Conservation (phyloP, 1,140 invertebrate genomes). For the Ylistrum balloti region DNA sequence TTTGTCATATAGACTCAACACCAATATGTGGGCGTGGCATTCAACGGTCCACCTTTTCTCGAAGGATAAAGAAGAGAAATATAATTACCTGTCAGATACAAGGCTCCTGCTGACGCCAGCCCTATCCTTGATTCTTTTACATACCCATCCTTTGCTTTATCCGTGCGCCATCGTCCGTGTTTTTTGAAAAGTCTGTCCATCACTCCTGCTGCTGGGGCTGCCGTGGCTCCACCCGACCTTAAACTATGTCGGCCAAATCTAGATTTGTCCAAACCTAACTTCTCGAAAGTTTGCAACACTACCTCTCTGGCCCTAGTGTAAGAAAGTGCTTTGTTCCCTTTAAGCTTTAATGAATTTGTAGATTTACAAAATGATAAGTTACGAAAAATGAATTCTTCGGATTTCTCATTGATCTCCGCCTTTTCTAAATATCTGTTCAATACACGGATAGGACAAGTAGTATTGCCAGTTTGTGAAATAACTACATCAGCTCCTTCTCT, state of each 20-base stretch:
- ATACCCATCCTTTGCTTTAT: slow-evolving; percentile 42
- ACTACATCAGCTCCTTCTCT: slow-evolving; percentile 50
- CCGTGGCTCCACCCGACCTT: slow-evolving; percentile 41
- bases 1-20: no score
- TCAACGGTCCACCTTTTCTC: no score
- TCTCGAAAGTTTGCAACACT: slow-evolving; percentile 43
- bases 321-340: slow-evolving; percentile 35
- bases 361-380: slow-evolving; percentile 41
- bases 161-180: slow-evolving; percentile 35
- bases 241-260: slow-evolving; percentile 54
- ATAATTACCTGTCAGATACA: no score
- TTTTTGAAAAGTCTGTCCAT: not conserved
- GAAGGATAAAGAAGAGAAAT: no score
- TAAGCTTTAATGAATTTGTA: not conserved
- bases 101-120: no score
- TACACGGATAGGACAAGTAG: slow-evolving; percentile 50
- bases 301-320: slow-evolving; percentile 51
- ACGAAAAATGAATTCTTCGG: slow-evolving; percentile 45
- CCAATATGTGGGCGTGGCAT: no score
- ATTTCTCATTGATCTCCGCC: slow-evolving; percentile 25
- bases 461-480: slow-evolving; percentile 47
- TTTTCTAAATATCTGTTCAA: slow-evolving; percentile 45
- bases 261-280: slow-evolving; percentile 46
- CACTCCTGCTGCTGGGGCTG: not conserved
- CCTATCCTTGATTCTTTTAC: not conserved